Evolutionary conservation across 2,888 invertebrate species (phyloP), one percentile per base, ranked within the genome.

Genomic region (Brachypalpus laphriformis): DNA sequence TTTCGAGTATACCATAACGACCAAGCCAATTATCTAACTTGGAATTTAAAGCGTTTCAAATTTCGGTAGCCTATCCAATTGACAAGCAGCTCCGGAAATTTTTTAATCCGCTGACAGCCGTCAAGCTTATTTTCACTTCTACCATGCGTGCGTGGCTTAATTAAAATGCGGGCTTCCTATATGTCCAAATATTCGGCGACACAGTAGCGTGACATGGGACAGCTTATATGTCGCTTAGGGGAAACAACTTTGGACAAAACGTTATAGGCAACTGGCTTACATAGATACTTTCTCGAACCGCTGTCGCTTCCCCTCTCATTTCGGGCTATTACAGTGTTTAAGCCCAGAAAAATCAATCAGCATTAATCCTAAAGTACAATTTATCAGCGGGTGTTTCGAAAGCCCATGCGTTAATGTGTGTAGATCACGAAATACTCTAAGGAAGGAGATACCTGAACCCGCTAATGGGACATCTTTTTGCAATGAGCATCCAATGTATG

Each of bases 271-370:
- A 45, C 42, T 22, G 40, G 63, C 14, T 72, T 51, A 61, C 59
- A 18, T 42, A 14, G 16, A 34, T 28, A 40, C 59, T 59, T 47
- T 59, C 28, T 20, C 34, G 34, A 31, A 2, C 51, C 22, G 16
- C 37, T 31, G 18, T 4, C 22, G 31, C 8, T 37, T 6, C 3
- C 66, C 8, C 14, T 65, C 40, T 18, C 31, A 31, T 31, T 18
- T 25, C 11, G 28, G 14, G 28, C 45, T 31, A 31, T 65, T 22
- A 56, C 14, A 8, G 22, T 42, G 57, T 31, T 68, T 42, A 31
- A 59, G 59, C 16, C 14, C 20, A 40, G 22, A 61, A 42, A 76
- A 51, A 76, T 61, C 42, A 61, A 77, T 77, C 77, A 78, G 61
- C 22, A 14, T 61, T 61, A 34, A 45, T 68, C 61, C 66, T 56